Evolutionary conservation across 2,888 invertebrate genomes (phyloP), one percentile per base, ranked within the genome.

Genomic region (Cheilosia vernalis): DNA sequence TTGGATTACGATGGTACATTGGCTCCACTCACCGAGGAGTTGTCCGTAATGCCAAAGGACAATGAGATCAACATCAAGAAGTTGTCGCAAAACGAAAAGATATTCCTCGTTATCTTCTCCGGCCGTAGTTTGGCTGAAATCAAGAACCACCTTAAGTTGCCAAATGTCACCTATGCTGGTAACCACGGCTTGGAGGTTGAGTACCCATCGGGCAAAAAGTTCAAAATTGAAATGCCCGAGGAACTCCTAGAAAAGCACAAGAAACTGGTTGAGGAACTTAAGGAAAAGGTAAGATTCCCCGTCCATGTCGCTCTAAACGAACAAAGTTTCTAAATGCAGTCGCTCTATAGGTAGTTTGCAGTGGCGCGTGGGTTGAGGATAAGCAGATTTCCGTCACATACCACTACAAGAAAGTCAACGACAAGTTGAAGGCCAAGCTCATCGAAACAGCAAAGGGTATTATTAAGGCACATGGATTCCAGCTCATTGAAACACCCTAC

Each of bases 361-460:
- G 95, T 79, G 96, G 96, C 55, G 95, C 95, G 13, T 96, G 96
- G 96, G 95, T 96, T 1, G 96, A 96, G 90, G 95, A 95, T 89
- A 96, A 96, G 91, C 95, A 95, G 58, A 95, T 95, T 5, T 92
- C 95, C 5, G 92, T 96, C 74, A 95, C 96, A 58, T 96, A 95
- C 91, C 96, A 95, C 90, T 96, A 95, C 90, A 94, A 95, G 58
- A 95, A 95, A 88, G 94, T 95, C 2, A 95, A 95, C 19, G 92
- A 93, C 74, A 93, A 94, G 87, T 90, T 94, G 77, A 93, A 95
- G 87, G 91, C 93, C 4, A 92, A 93, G 64, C 92, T 96, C 89
- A 93, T 95, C 53, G 93, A 93, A 40, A 93, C 94, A 88, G 96
- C 95, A 2, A 94, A 93, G 89, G 93, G 93, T 85, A 91, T 96